Evolutionary conservation across 2,797 vertebrate genomes (phyloP).

Genomic region (Vireo griseus): DNA sequence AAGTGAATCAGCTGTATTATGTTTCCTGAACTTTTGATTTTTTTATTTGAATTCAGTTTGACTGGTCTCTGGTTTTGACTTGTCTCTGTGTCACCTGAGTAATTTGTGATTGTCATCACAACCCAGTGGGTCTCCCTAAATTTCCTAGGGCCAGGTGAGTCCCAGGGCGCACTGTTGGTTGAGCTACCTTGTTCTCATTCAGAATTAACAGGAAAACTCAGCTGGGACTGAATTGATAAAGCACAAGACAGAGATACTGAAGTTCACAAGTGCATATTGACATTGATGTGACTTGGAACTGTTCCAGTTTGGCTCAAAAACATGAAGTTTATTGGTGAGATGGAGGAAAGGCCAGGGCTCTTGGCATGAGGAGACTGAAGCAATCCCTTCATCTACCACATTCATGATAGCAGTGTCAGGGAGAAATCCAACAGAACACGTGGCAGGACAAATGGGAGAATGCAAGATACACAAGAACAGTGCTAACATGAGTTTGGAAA

Average conservation of each 20-base stretch:
- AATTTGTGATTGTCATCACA: not conserved
- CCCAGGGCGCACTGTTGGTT: not conserved
- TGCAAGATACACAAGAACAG: not conserved
- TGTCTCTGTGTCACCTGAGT: not conserved
- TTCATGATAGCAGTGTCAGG: not conserved
- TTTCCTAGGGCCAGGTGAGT: not conserved
- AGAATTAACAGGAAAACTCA: not conserved
- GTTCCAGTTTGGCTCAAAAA: not conserved
- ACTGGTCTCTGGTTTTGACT: not conserved
- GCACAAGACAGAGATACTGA: not conserved
- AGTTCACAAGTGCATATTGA: not conserved
- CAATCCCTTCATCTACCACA: not conserved
- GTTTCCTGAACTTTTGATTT: not conserved
- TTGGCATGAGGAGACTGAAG: not conserved
- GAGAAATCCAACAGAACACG: not conserved
- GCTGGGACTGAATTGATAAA: not conserved
- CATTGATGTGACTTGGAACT: not conserved
- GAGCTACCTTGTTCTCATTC: not conserved
- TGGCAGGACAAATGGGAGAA: not conserved
- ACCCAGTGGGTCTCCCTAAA: not conserved
- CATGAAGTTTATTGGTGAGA: not conserved
- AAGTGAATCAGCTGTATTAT: not conserved
- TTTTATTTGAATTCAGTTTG: not conserved
- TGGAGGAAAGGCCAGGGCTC: not conserved
- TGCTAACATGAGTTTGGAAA: not conserved